Evolutionary conservation across 2,113 vertebrate genomes (phyloP).

Genomic region (Podiceps cristatus): DNA sequence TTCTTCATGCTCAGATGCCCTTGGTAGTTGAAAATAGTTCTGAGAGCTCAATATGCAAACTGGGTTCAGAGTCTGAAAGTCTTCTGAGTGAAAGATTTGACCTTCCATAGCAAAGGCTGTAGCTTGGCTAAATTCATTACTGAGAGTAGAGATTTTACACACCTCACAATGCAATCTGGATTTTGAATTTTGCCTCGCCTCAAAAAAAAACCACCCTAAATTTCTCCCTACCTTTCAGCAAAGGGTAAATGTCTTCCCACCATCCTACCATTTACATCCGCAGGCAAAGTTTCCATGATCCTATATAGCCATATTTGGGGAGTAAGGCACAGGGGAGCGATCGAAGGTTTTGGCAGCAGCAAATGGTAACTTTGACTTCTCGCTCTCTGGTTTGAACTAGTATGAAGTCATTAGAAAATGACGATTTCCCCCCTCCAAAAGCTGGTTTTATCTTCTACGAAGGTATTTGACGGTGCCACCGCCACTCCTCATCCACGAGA

Average conservation of each 20-base stretch:
- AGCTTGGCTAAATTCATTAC: not conserved
- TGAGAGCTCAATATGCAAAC: slow-evolving; percentile 80
- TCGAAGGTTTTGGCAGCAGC: not conserved
- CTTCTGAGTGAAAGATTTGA: slow-evolving; percentile 70
- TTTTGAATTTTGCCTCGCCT: not conserved
- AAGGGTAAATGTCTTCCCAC: not conserved
- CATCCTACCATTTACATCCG: not conserved
- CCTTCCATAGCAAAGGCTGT: slow-evolving; percentile 63
- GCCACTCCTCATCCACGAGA: fast-evolving
- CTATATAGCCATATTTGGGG: not conserved
- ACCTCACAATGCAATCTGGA: not conserved
- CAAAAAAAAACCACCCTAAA: not conserved
- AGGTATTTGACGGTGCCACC: not conserved
- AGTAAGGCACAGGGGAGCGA: fast-evolving
- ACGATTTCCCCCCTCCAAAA: not conserved
- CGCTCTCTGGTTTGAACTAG: not conserved
- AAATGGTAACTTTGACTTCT: not conserved
- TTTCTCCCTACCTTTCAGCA: not conserved
- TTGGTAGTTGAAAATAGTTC: slow-evolving; percentile 74
- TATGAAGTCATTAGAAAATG: not conserved
- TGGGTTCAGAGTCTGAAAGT: slow-evolving; percentile 70
- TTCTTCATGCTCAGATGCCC: slow-evolving; percentile 79
- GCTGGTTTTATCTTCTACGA: not conserved
- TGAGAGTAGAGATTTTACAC: not conserved
- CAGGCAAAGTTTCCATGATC: not conserved